phyloP scores from a whole-genome alignment of 2,113 vertebrate species.

The Platichthys stellatus region DNA sequence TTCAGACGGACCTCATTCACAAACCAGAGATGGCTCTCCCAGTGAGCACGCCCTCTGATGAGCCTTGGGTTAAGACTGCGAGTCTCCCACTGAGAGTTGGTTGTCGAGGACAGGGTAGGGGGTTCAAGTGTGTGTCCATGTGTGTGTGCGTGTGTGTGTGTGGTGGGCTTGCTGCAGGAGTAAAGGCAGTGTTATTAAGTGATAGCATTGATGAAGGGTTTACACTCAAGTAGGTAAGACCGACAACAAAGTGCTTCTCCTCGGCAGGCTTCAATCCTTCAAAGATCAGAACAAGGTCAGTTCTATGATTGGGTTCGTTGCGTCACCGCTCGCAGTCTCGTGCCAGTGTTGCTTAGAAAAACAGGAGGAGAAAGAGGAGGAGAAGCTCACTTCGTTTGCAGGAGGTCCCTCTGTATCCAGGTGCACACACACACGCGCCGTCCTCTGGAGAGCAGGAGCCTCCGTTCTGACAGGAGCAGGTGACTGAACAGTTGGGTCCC shows the following conservation, averaged over 20 bases:
- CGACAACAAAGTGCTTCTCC: slow-evolving; percentile 63
- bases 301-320: slow-evolving; percentile 33
- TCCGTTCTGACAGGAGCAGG: slow-evolving; percentile 95
- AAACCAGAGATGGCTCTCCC: slow-evolving; percentile 54
- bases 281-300: slow-evolving; percentile 72
- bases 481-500: slow-evolving; percentile 97
- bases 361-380: background rate
- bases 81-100: slow-evolving; percentile 61
- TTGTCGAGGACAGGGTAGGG: slow-evolving; percentile 55
- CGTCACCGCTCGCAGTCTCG: background rate
- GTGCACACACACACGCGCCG: slow-evolving; percentile 93
- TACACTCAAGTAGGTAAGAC: slow-evolving; percentile 64
- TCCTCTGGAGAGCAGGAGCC: slow-evolving; percentile 96
- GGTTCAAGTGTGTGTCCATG: slow-evolving; percentile 17
- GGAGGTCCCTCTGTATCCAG: slow-evolving; percentile 92
- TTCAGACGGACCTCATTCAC: slow-evolving; percentile 57
- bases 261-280: slow-evolving; percentile 44
- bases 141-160: slow-evolving; percentile 5
- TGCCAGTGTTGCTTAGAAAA: slow-evolving; percentile 3
- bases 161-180: slow-evolving; percentile 26
- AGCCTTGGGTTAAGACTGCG: slow-evolving; percentile 58
- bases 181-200: slow-evolving; percentile 77
- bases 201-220: slow-evolving; percentile 77
- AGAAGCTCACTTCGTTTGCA: slow-evolving; percentile 95
- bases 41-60: slow-evolving; percentile 72